These are phyloP conservation scores for Todiramphus chloris DNA, from an alignment of 2,113 vertebrate species.

Conservation along the genomic window DNA sequence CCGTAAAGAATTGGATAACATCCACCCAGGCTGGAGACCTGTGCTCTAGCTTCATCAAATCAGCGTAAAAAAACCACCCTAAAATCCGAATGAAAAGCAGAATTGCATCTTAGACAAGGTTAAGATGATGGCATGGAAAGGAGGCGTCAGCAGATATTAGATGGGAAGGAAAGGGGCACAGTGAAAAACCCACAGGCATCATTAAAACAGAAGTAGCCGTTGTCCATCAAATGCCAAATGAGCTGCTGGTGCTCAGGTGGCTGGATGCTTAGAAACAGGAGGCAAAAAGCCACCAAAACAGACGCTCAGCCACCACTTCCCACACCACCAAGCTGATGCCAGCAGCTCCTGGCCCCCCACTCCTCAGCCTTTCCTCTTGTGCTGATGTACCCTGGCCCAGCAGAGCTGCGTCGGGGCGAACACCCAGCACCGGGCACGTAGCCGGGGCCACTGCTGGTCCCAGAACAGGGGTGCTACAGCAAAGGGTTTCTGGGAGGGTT, in stretches of 20 bases:
- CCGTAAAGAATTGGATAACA: neutral
- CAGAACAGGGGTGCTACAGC: neutral
- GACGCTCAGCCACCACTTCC: neutral
- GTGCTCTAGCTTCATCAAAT: neutral
- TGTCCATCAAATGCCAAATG: neutral
- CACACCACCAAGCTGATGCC: too few relatives aligned
- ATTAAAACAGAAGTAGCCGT: neutral
- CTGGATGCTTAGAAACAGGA: neutral
- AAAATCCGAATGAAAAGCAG: neutral
- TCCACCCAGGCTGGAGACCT: neutral
- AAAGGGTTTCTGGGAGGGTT: neutral
- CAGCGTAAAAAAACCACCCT: neutral
- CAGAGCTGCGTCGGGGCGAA: fast-evolving
- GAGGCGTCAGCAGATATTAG: neutral
- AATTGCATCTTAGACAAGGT: neutral
- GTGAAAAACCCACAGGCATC: neutral
- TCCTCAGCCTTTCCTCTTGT: neutral
- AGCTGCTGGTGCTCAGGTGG: neutral
- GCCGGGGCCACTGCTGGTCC: neutral
- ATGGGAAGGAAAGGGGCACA: neutral
- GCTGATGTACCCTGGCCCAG: neutral
- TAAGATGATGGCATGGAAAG: neutral
- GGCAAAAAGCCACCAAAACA: too few relatives aligned
- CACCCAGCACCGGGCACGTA: neutral
- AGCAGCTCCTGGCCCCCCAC: neutral